Base-by-base conservation (phyloP, 1,140 invertebrate species). In the Charaxes varanes region DNA sequence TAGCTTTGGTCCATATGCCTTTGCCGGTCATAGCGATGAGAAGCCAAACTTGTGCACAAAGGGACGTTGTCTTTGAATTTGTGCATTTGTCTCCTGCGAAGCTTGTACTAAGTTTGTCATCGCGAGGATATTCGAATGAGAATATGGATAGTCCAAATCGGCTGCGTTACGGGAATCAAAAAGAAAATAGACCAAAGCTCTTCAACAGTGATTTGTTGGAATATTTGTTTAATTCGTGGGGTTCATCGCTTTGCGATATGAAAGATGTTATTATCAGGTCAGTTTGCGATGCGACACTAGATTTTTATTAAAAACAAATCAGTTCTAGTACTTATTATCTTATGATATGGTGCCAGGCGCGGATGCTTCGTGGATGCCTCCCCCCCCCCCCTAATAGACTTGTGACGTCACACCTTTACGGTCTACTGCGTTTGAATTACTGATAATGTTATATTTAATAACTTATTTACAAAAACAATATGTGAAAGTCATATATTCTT, bases 21-120 rank as follows among this genome's bases (percentile, higher is more conserved):
- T 62, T 90, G 5, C 78, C 85, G 10, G 69, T 77, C 11, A 72
- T 86, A 31, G 78, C 82, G 0, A 46, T 66, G 53, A 85, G 81
- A 59, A 85, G 58, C 41, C 70, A 69, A 17, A 64, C 47, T 12
- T 69, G 36, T 44, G 60, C 52, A 3, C 69, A 73, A 33, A 79
- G 59, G 53, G 69, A 79, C 52, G 50, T 84, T 36, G 40, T 89
- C 6, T 87, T 91, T 55, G 92, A 94, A 58, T 88, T 88, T 48
- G 77, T 92, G 14, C 90, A 91, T 62, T 62, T 93, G 28, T 92
- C 90, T 6, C 91, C 91, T 1, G 58, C 92, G 2, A 89, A 89
- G 53, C 64, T 93, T 24, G 82, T 87, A 21, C 72, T 94, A 13
- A 93, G 89, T 76, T 87, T 94, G 36, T 89, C 89, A 8, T 88